Evolutionary conservation across 2,888 invertebrate species (phyloP).

Genomic region (Euzetes globulus): DNA sequence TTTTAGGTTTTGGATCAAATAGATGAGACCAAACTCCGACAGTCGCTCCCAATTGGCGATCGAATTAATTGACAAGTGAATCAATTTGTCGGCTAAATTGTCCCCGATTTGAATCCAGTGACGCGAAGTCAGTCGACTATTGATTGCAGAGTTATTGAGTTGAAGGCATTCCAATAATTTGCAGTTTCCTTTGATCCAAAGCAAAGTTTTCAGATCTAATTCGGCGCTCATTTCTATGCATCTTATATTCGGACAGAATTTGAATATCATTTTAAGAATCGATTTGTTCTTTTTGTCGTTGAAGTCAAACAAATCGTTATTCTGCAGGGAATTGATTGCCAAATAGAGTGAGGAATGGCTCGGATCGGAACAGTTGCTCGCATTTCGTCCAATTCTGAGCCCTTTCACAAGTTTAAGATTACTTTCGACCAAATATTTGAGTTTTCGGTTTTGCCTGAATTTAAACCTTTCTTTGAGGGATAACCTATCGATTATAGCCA

Average conservation of each 20-base stretch:
- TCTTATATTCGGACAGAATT: conserved; percentile 4
- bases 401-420: neutral
- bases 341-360: neutral
- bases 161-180: conserved; percentile 9
- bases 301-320: conserved; percentile 7
- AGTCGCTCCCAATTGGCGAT: neutral
- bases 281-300: neutral
- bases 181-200: conserved; percentile 15
- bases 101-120: conserved; percentile 11
- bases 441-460: neutral
- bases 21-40: conserved; percentile 5
- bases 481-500: neutral
- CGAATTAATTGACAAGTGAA: neutral
- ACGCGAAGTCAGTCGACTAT: neutral
- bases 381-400: neutral
- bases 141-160: neutral
- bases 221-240: conserved; percentile 25
- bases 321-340: neutral
- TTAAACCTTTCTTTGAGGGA: neutral
- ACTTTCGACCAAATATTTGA: neutral
- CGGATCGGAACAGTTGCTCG: neutral
- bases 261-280: neutral
- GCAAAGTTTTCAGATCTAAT: neutral
- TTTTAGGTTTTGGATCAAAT: conserved; percentile 5
- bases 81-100: neutral